These are phyloP conservation scores for Sapayoa aenigma DNA, from an alignment of 2,113 vertebrate genomes.

Conservation along the genomic window DNA sequence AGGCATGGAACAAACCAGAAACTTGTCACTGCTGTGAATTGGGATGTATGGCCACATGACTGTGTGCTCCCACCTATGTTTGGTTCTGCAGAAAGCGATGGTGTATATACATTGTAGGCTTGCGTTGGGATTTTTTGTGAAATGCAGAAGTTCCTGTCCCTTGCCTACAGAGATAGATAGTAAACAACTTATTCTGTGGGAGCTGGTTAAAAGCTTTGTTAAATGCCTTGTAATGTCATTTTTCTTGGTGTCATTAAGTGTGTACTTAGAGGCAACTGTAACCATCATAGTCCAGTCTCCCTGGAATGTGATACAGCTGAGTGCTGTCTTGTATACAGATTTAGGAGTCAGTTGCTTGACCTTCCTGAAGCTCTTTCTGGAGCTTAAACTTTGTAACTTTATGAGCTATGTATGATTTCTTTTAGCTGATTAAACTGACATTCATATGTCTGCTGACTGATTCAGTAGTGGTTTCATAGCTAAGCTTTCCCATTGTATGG, in stretches of 20 bases:
- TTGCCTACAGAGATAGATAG: background rate
- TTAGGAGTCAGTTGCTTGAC: background rate
- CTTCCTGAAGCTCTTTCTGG: background rate
- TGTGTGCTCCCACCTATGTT: background rate
- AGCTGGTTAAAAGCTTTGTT: background rate
- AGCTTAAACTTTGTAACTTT: background rate
- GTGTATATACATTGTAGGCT: background rate
- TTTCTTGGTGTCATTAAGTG: background rate
- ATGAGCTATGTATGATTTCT: background rate
- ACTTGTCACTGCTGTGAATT: background rate
- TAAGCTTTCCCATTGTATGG: background rate
- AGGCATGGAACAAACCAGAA: too few species aligned
- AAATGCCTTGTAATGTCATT: background rate
- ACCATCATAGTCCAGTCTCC: background rate
- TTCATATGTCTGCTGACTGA: background rate
- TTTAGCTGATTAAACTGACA: background rate
- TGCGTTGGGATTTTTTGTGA: background rate
- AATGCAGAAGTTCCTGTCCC: background rate
- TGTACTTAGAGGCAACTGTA: background rate
- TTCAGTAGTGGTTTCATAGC: background rate
- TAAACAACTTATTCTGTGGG: background rate
- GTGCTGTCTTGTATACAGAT: background rate
- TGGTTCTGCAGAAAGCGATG: background rate
- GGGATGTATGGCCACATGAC: too few species aligned
- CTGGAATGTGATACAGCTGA: background rate